phyloP scores from a whole-genome alignment of 1,140 invertebrate genomes.

The Trichoplusia ni region DNA sequence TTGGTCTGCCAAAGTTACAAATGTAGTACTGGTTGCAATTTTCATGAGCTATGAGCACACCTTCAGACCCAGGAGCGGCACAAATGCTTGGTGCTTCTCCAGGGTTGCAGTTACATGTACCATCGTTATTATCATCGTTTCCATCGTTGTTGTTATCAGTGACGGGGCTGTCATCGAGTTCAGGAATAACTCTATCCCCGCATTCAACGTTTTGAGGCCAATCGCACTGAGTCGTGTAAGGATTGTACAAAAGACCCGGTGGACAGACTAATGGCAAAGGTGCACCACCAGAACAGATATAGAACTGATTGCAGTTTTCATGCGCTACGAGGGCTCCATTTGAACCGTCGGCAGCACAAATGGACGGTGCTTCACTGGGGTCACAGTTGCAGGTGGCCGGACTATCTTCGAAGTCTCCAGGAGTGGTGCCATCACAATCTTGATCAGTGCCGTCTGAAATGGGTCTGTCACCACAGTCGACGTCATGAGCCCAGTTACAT shows the following conservation, averaged over 20 bases:
- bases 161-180: too few species aligned
- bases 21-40: slow-evolving; percentile 54
- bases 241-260: slow-evolving; percentile 27
- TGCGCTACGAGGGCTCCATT: slow-evolving; percentile 34
- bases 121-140: too few species aligned
- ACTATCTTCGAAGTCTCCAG: too few species aligned
- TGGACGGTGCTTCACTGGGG: slow-evolving; percentile 10
- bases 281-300: slow-evolving; percentile 14
- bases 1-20: slow-evolving; percentile 41
- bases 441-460: too few species aligned
- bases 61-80: slow-evolving; percentile 37
- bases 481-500: slow-evolving; percentile 77
- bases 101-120: slow-evolving; percentile 33
- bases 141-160: too few species aligned
- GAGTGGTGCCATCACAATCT: too few species aligned
- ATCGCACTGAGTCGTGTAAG: slow-evolving; percentile 81
- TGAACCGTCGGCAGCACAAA: slow-evolving; percentile 30
- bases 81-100: slow-evolving; percentile 40
- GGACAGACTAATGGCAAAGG: slow-evolving; percentile 26
- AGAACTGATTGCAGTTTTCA: slow-evolving; percentile 36
- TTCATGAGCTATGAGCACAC: slow-evolving; percentile 45
- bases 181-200: slow-evolving; percentile 20
- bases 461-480: slow-evolving; percentile 57
- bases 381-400: slow-evolving; percentile 34
- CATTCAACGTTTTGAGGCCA: slow-evolving; percentile 80